phyloP scores from a whole-genome alignment of 2,888 invertebrate species.

The Apotomis turbidana region DNA sequence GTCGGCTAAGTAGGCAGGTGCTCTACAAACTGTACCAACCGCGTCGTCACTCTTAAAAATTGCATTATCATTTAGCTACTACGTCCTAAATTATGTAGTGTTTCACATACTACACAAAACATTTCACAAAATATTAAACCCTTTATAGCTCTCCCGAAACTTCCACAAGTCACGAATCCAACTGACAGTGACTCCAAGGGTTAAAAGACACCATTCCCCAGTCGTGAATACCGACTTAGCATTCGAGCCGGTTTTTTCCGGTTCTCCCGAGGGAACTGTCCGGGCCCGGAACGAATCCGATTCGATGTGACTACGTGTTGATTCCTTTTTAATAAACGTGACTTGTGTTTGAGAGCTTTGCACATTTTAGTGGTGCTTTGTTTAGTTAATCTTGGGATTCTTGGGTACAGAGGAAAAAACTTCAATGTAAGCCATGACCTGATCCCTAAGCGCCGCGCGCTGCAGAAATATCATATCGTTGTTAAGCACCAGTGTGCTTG shows the following conservation, averaged over 20 bases:
- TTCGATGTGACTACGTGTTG: slow-evolving; percentile 41
- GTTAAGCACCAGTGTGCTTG: no score
- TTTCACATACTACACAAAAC: not conserved
- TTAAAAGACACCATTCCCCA: not conserved
- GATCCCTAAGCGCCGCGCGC: no score
- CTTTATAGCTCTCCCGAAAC: not conserved
- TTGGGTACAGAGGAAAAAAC: no score
- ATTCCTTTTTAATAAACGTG: slow-evolving; percentile 39
- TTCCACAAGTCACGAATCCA: slow-evolving; percentile 1
- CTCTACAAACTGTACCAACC: no score
- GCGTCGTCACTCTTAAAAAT: no score
- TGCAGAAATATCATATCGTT: no score
- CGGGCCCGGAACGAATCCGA: slow-evolving; percentile 55
- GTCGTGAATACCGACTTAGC: slow-evolving; percentile 19
- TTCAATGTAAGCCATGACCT: no score
- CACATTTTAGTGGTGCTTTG: slow-evolving; percentile 17
- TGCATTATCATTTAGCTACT: no score
- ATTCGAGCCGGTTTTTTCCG: slow-evolving; percentile 23
- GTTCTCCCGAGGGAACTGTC: slow-evolving; percentile 56
- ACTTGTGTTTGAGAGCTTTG: slow-evolving; percentile 27
- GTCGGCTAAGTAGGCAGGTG: no score
- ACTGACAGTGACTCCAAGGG: not conserved
- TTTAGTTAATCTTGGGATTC: not conserved
- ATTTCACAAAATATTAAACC: not conserved
- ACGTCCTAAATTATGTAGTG: no score